phyloP scores from a whole-genome alignment of 2,113 vertebrate species.

The Calyptomena viridis region DNA sequence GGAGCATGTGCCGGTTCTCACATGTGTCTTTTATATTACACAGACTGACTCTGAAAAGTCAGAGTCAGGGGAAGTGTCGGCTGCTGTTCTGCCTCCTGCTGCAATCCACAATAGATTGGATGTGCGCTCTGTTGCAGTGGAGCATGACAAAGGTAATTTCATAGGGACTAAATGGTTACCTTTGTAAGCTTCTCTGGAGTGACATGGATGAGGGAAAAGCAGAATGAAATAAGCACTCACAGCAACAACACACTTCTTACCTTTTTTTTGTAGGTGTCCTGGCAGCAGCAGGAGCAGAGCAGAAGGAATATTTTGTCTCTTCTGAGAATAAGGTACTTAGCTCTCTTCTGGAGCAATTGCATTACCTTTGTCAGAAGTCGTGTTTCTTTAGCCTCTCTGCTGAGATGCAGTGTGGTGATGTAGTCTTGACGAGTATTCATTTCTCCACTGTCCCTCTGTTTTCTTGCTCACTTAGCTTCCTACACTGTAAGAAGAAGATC shows the following conservation, averaged over 20 bases:
- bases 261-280: background rate
- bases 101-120: background rate
- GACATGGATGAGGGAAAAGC: background rate
- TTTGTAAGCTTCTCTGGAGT: too few relatives aligned
- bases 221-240: background rate
- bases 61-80: accelerated
- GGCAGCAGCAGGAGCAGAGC: background rate
- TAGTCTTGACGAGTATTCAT: background rate
- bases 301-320: background rate
- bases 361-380: background rate
- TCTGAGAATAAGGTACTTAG: background rate
- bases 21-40: accelerated
- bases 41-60: background rate
- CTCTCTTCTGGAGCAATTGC: background rate
- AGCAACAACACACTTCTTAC: background rate
- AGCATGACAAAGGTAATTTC: accelerated
- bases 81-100: background rate
- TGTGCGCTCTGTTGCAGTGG: accelerated
- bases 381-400: background rate
- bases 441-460: background rate
- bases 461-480: background rate
- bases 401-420: background rate
- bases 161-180: too few relatives aligned
- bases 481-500: background rate
- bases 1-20: background rate